Percentiles rank a stretch among this genome's conserved stretches.
phyloP scores from a whole-genome alignment of 2,888 invertebrate species.

The Oscheius sp. region DNA sequence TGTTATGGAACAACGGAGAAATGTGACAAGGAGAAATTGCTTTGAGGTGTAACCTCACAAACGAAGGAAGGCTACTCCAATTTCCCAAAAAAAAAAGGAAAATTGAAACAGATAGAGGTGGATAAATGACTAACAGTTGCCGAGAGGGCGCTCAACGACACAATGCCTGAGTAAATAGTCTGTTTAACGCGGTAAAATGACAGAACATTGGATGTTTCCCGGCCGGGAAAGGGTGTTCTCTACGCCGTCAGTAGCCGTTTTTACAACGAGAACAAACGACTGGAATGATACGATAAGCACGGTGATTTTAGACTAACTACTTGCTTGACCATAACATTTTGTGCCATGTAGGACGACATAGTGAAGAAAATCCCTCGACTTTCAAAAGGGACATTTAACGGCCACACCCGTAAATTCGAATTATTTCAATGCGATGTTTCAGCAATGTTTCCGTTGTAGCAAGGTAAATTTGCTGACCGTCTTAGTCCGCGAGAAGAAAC shows the following conservation, averaged over 20 bases:
- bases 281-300: slow-evolving; percentile 1
- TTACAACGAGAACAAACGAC: slow-evolving; percentile 17
- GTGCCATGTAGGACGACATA: not conserved
- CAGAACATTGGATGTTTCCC: not conserved
- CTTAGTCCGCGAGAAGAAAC: slow-evolving; percentile 9
- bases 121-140: slow-evolving; percentile 23
- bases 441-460: too few relatives aligned
- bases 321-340: too few relatives aligned
- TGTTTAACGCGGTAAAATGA: too few relatives aligned
- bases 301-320: not conserved
- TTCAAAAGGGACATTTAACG: too few relatives aligned
- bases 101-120: not conserved
- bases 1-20: slow-evolving; percentile 18
- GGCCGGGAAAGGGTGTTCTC: not conserved
- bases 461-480: slow-evolving; percentile 5
- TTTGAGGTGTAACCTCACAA: not conserved
- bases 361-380: too few relatives aligned
- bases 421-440: too few relatives aligned
- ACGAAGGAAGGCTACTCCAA: not conserved
- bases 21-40: not conserved
- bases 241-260: not conserved
- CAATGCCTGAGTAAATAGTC: slow-evolving; percentile 15
- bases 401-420: too few relatives aligned
- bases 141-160: not conserved
- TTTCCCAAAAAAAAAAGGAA: not conserved